Base-by-base conservation (phyloP, 2,797 vertebrate genomes). In the Cuniculus paca region DNA sequence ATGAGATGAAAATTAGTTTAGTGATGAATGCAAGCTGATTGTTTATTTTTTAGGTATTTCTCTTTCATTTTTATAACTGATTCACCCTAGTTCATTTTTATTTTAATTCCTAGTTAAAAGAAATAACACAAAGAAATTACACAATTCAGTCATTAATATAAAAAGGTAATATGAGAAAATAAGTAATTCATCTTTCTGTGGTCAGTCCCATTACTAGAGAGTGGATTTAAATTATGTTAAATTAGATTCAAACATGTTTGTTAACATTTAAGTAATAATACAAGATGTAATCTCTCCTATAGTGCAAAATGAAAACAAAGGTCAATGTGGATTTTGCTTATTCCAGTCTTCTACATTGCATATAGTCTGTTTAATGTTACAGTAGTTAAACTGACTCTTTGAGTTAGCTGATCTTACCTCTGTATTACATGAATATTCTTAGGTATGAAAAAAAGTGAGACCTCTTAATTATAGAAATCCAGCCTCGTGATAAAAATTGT, bases 361-460 rank as follows among this genome's bases (percentile, higher is more conserved):
- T 45, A 54, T 11, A 80, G 50, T 94, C 87, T 39, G 86, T 88
- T 80, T 48, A 92, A 90, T 87, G 63, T 77, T 91, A 54, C 39
- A 58, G n/a, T 54, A 93, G 84, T 81, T 68, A 92, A 90, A 84
- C 88, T 58, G 45, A 28, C 78, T 60, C 34, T 63, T 93, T 83
- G 60, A 93, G 34, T 81, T 91, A 88, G 60, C 26, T 94, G 34
- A 92, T 11, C 36, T 84, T 97, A 65, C 34, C 9, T 61, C 4
- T 85, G 50, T 9, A 90, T 90, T 90, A 14, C 28, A 77, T 85
- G 34, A 92, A 92, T 90, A 77, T 45, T 75, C 81, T 78, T 96
- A 72, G 56, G 20, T 88, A 90, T 83, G 58, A 83, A 96, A 97
- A 93, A 39, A 92, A 93, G 50, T 83, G 90, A 93, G 14, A 20